A percentile compares a stretch with the other conserved stretches of the same genome.
phyloP scores from a whole-genome alignment of 1,140 invertebrate species.

The Drosophila micromelanica region DNA sequence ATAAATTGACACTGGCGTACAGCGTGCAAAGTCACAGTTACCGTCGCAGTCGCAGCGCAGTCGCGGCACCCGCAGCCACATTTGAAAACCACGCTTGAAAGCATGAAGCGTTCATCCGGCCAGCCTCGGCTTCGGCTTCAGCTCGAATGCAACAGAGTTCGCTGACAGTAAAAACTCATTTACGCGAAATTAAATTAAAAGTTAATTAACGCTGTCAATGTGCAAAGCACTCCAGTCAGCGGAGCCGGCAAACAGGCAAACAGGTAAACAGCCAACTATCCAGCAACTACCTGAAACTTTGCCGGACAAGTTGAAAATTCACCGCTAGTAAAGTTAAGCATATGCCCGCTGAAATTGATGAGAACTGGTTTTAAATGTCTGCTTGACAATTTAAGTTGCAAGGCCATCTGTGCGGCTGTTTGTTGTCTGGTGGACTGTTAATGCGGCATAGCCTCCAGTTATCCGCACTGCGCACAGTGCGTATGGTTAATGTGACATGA shows the following conservation, averaged over 20 bases:
- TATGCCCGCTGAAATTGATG: slow-evolving; percentile 77
- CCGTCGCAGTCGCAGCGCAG: slow-evolving; percentile 10
- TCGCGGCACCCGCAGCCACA: slow-evolving; percentile 43
- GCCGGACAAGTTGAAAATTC: slow-evolving; percentile 75
- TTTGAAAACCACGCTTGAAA: slow-evolving; percentile 79
- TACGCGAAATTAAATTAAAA: slow-evolving; percentile 83
- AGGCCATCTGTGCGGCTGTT: slow-evolving; percentile 18
- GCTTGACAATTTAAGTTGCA: slow-evolving; percentile 69
- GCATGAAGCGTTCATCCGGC: slow-evolving; percentile 44
- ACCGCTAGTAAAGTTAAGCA: slow-evolving; percentile 79
- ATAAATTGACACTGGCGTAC: slow-evolving; percentile 79
- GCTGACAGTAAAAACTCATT: slow-evolving; percentile 82
- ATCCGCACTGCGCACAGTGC: slow-evolving; percentile 66
- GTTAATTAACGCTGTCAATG: slow-evolving; percentile 83
- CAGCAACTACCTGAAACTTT: slow-evolving; percentile 55
- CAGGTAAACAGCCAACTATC: slow-evolving; percentile 34
- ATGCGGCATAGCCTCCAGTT: slow-evolving; percentile 52
- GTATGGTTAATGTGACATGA: slow-evolving; percentile 78
- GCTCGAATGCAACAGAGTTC: slow-evolving; percentile 68
- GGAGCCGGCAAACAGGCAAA: slow-evolving; percentile 4
- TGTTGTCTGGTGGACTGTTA: slow-evolving; percentile 42
- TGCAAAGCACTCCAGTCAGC: slow-evolving; percentile 71
- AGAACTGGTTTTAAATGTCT: slow-evolving; percentile 76
- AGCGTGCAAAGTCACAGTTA: slow-evolving; percentile 26
- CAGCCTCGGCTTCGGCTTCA: slow-evolving; percentile 29